Evolutionary conservation across 2,888 invertebrate genomes (phyloP), one percentile per base, ranked within the genome.

Genomic region (Peribatodes rhomboidaria): DNA sequence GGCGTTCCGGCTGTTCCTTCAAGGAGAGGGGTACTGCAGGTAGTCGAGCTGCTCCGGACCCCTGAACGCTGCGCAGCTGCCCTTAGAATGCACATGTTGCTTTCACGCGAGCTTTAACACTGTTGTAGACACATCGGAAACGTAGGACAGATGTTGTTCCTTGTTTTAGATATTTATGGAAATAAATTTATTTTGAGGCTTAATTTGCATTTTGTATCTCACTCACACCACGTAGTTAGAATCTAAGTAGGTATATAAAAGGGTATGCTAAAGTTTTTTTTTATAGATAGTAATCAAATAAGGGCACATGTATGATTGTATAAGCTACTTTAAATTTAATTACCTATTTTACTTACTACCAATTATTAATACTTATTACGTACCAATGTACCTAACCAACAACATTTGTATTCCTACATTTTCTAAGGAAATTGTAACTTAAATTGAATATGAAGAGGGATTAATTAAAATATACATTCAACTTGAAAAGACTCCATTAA

Each of bases 11-110:
- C 95, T 99, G 79, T 99, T 99, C 94, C 95, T 99, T 74, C 99
- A 99, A 93, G 99, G 99, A 77, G 98, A 98, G 93, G 99, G 99
- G 87, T 98, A 98, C 95, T 98, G 98, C 98, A 97, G 92, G 85
- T 92, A 92, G 90, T 90, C 83, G 78, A 61, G 73, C 76, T 81
- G 75, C 73, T 67, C 67, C 71, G 72, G 70, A 74, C 71, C 70
- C 71, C 63, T 72, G 72, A 80, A 76, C 80, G 88, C 86, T 81
- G 82, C 84, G 87, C 86, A 79, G 82, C 86, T 81, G 85, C 60
- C 78, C 79, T 84, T 88, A 90, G 89, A 65, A 82, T 87, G 88
- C 91, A 91, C 92, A 83, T 70, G 88, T 87, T 87, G 90, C 92
- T 92, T 87, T 87, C 91, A 90, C 90, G 92, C 91, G 88, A 92